Conservation (phyloP, 2,888 invertebrate genomes). For the Fragum sueziense region DNA sequence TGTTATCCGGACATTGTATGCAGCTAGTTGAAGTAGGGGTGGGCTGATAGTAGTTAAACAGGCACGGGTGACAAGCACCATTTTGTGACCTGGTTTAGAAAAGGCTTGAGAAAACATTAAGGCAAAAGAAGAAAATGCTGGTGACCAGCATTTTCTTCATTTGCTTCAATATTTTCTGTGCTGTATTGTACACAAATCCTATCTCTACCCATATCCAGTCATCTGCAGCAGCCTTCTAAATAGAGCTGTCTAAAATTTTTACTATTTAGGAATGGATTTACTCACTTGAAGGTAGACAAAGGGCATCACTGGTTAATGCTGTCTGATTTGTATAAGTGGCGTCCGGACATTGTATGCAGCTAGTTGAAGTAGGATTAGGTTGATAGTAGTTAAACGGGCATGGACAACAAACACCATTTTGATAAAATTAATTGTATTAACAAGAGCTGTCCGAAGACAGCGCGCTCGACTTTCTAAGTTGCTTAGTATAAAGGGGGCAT, state of each 20-base stretch:
- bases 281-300: no score
- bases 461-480: no score
- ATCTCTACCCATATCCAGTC: conserved; percentile 53
- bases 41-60: conserved; percentile 96
- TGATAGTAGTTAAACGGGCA: conserved; percentile 97
- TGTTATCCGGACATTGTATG: conserved; percentile 49
- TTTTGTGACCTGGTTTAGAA: conserved; percentile 86
- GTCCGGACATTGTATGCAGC: conserved; percentile 58
- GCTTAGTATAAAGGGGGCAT: no score
- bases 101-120: no score
- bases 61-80: conserved; percentile 90
- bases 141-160: conserved; percentile 53
- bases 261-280: conserved; percentile 84
- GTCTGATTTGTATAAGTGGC: conserved; percentile 33
- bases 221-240: conserved; percentile 92
- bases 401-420: conserved; percentile 87
- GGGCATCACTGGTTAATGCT: conserved; percentile 24
- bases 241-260: conserved; percentile 92
- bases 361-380: conserved; percentile 90
- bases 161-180: conserved; percentile 17
- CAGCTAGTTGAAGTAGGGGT: conserved; percentile 88
- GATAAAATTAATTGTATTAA: conserved; percentile 85
- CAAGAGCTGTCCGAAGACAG: conserved; percentile 80
- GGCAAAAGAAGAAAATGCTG: no score
- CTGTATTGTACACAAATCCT: conserved; percentile 32